Evolutionary conservation across 2,113 vertebrate species (phyloP).

Genomic region (Chlorocebus sabaeus): DNA sequence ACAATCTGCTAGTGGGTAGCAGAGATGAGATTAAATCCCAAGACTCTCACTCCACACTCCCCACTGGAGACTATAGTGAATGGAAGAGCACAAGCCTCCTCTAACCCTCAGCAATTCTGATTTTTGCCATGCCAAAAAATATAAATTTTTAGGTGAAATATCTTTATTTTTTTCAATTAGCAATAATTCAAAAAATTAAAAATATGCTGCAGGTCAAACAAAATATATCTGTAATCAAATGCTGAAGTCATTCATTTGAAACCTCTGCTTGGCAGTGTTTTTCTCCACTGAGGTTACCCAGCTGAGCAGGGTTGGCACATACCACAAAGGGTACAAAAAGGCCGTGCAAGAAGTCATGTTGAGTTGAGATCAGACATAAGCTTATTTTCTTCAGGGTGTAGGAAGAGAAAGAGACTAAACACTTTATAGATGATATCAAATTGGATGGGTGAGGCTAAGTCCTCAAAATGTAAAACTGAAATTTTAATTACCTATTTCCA

Average conservation of each 20-base stretch:
- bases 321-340: neutral
- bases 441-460: neutral
- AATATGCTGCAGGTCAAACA: neutral
- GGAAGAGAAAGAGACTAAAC: neutral
- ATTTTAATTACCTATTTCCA: neutral
- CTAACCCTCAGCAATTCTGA: neutral
- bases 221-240: neutral
- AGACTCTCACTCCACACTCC: neutral
- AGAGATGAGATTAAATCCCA: neutral
- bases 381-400: neutral
- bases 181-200: neutral
- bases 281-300: neutral
- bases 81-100: neutral
- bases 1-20: neutral
- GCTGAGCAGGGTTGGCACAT: too few relatives aligned
- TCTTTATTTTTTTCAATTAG: neutral
- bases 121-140: neutral
- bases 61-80: neutral
- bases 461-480: neutral
- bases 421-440: neutral
- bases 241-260: neutral
- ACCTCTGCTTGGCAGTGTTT: neutral
- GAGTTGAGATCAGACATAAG: neutral
- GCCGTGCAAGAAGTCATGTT: neutral
- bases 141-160: neutral